Percentiles rank a stretch among this genome's conserved stretches.
These are phyloP conservation scores for Cacoxenus indagator DNA, from an alignment of 2,888 invertebrate genomes.

Conservation along the genomic window DNA sequence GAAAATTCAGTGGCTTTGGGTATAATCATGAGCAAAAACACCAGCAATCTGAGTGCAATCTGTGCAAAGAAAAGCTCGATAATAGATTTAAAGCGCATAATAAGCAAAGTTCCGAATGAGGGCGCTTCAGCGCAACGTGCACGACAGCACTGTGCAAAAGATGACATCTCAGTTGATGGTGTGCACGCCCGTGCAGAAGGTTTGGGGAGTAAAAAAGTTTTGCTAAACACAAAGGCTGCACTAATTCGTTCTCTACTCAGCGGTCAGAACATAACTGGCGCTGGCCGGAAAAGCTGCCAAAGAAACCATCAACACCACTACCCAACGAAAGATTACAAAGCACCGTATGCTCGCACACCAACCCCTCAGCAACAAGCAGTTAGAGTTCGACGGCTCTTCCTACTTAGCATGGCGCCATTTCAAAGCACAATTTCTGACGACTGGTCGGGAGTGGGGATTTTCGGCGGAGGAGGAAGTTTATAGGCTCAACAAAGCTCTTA, in stretches of 20 bases:
- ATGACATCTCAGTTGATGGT: background rate
- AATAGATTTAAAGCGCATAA: too few species aligned
- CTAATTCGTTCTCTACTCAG: too few species aligned
- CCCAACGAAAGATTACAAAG: background rate
- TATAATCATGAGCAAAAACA: too few species aligned
- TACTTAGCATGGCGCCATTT: constrained; percentile 4
- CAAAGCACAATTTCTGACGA: background rate
- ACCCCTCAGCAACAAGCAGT: constrained; percentile 2
- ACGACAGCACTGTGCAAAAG: too few species aligned
- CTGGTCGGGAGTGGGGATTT: constrained; percentile 5
- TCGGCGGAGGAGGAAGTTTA: constrained; percentile 10
- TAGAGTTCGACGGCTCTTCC: constrained; percentile 18
- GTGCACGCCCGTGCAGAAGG: background rate
- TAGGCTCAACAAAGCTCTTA: background rate
- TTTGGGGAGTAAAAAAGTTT: background rate
- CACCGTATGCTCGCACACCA: constrained; percentile 13
- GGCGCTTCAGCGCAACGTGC: too few species aligned
- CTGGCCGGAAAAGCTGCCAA: background rate
- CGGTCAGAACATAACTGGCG: too few species aligned
- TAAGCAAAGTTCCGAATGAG: too few species aligned
- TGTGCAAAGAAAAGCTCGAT: too few species aligned
- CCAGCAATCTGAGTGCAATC: too few species aligned
- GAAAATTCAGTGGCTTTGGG: too few species aligned
- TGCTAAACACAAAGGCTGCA: background rate
- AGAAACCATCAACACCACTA: background rate